Percentiles rank a stretch among this genome's conserved stretches.
phyloP scores from a whole-genome alignment of 1,140 invertebrate genomes.

The Parapsyche elsis region DNA sequence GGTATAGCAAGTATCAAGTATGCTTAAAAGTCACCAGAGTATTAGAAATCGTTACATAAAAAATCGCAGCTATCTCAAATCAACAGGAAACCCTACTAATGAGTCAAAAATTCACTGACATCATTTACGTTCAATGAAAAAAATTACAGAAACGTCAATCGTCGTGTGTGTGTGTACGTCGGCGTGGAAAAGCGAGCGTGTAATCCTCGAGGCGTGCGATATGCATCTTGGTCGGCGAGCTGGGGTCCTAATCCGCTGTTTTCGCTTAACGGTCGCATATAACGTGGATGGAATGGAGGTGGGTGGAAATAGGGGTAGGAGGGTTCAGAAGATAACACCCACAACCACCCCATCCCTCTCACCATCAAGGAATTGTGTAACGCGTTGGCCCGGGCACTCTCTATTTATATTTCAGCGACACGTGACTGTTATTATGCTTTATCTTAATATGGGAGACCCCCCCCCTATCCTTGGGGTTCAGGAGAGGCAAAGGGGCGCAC shows the following conservation, averaged over 20 bases:
- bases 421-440: conserved; percentile 56
- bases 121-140: too few relatives aligned
- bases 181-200: conserved; percentile 1
- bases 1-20: too few relatives aligned
- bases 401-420: conserved; percentile 57
- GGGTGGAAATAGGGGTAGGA: not conserved
- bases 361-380: conserved; percentile 51
- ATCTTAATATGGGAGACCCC: conserved; percentile 43
- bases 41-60: not conserved
- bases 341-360: not conserved
- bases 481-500: not conserved
- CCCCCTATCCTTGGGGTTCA: not conserved
- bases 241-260: conserved; percentile 55
- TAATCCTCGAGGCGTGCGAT: conserved; percentile 21
- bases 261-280: conserved; percentile 56
- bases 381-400: conserved; percentile 47
- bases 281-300: not conserved
- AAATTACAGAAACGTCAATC: too few relatives aligned
- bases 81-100: not conserved
- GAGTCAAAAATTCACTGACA: not conserved
- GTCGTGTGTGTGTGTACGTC: not conserved
- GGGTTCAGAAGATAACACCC: conserved; percentile 46
- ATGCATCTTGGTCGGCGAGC: conserved; percentile 38
- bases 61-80: not conserved
- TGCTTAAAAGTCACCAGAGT: too few relatives aligned